Percentiles rank a stretch among this genome's conserved stretches.
phyloP scores from a whole-genome alignment of 2,888 invertebrate species.

The Chaetogeoica ovagalla region DNA sequence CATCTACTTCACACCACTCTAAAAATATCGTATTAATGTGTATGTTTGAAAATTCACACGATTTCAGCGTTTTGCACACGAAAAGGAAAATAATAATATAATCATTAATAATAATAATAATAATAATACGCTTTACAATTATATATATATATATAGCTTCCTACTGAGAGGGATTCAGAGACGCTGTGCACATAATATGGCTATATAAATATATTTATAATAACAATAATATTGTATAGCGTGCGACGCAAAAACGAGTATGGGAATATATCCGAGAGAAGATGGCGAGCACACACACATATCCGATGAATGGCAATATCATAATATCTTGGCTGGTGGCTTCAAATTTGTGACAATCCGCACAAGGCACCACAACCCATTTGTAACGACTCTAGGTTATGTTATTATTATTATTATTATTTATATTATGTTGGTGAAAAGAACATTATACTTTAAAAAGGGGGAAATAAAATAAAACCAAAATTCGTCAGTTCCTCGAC shows the following conservation, averaged over 20 bases:
- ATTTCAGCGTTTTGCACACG: too few species aligned
- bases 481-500: not conserved
- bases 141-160: too few species aligned
- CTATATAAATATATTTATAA: too few species aligned
- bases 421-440: too few species aligned
- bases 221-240: not conserved
- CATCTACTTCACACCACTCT: too few species aligned
- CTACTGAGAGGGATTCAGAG: constrained; percentile 42
- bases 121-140: too few species aligned
- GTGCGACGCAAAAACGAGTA: not conserved
- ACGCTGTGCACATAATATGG: too few species aligned
- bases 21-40: too few species aligned
- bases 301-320: not conserved
- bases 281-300: too few species aligned
- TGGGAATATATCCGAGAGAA: not conserved
- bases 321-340: constrained; percentile 7
- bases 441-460: not conserved
- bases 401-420: too few species aligned
- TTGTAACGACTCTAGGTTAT: constrained; percentile 15
- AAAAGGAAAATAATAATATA: constrained; percentile 18
- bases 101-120: constrained; percentile 50
- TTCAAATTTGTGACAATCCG: constrained; percentile 14
- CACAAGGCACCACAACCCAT: constrained; percentile 42
- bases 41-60: too few species aligned
- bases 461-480: not conserved